Conservation (phyloP, 1,140 invertebrate genomes). For the Neodiprion pinetum region DNA sequence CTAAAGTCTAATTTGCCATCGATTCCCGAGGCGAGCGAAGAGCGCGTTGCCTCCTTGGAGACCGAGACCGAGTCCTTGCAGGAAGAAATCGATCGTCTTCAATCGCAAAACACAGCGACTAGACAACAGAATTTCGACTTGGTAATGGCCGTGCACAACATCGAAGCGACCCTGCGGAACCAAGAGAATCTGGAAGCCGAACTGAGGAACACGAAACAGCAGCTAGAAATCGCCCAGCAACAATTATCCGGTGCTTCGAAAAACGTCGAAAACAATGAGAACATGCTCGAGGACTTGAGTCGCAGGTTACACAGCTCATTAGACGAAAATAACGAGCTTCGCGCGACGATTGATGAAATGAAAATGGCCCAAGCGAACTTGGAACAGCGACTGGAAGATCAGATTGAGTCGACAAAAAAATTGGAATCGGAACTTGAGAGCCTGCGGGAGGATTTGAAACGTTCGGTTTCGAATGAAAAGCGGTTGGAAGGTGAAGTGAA, state of each 20-base stretch:
- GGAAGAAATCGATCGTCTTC: conserved; percentile 52
- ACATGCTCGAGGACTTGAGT: conserved; percentile 33
- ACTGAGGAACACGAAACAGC: conserved; percentile 39
- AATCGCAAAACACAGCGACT: conserved; percentile 63
- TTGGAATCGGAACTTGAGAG: conserved; percentile 46
- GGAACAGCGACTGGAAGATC: conserved; percentile 39
- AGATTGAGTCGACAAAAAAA: conserved; percentile 43
- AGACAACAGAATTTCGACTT: conserved; percentile 62
- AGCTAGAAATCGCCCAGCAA: conserved; percentile 40
- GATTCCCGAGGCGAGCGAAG: conserved; percentile 58
- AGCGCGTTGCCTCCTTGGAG: conserved; percentile 51
- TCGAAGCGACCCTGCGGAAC: conserved; percentile 34
- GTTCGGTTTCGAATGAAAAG: conserved; percentile 30
- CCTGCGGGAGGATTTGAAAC: conserved; percentile 35
- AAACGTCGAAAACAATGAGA: conserved; percentile 40
- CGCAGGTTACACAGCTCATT: conserved; percentile 35
- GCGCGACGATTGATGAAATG: conserved; percentile 40
- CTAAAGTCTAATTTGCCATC: conserved; percentile 52
- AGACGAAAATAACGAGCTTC: conserved; percentile 47
- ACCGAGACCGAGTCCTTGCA: conserved; percentile 51
- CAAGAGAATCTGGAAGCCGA: conserved; percentile 44
- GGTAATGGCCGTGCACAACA: conserved; percentile 33
- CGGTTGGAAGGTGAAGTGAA: conserved; percentile 40
- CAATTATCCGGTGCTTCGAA: conserved; percentile 30
- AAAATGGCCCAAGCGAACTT: conserved; percentile 15